Evolutionary conservation across 2,113 vertebrate genomes (phyloP).

Genomic region (Hystrix brachyura): DNA sequence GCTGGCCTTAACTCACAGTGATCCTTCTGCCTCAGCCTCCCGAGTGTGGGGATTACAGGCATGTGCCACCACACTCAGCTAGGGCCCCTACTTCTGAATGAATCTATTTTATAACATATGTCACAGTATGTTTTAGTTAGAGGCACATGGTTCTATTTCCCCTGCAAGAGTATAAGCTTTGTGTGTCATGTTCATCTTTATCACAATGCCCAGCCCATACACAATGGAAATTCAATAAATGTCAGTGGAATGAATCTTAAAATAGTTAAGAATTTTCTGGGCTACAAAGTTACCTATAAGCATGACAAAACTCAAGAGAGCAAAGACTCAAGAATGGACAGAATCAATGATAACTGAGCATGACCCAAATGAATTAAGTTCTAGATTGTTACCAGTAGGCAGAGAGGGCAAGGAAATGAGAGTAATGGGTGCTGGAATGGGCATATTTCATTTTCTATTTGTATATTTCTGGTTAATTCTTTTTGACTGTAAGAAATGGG

Average conservation of each 20-base stretch:
- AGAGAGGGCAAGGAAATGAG: not conserved
- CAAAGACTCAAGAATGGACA: constrained; percentile 13
- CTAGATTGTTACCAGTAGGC: not conserved
- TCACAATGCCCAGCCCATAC: not conserved
- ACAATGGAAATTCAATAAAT: not conserved
- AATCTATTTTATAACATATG: not conserved
- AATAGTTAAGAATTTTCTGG: not conserved
- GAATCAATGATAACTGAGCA: not conserved
- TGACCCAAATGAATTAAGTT: not conserved
- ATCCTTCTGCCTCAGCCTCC: too few species aligned
- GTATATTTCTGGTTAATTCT: not conserved
- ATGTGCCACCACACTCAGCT: too few species aligned
- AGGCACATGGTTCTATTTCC: not conserved
- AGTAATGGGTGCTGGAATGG: not conserved
- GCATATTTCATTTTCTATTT: constrained; percentile 35
- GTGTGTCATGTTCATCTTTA: not conserved
- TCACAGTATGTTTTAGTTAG: not conserved
- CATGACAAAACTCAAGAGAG: not conserved
- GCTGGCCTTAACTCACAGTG: too few species aligned
- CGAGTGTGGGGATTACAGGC: too few species aligned
- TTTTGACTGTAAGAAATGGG: not conserved
- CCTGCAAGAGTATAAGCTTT: not conserved
- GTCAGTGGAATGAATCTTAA: not conserved
- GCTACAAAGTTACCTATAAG: not conserved
- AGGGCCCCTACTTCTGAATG: not conserved